These are phyloP conservation scores for Synodontis membranacea DNA, from an alignment of 2,113 vertebrate genomes.

Conservation along the genomic window DNA sequence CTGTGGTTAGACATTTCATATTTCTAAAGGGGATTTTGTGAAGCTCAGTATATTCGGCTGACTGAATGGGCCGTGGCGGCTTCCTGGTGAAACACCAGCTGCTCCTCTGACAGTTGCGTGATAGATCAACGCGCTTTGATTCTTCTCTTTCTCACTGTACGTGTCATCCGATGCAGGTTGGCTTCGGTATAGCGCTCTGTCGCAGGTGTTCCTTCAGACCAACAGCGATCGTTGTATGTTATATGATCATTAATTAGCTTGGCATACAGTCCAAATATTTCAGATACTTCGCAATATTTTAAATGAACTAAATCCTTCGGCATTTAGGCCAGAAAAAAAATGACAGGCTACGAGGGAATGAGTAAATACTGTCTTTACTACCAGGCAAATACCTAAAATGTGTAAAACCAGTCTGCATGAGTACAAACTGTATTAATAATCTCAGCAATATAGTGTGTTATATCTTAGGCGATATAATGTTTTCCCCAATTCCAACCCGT, in stretches of 20 bases:
- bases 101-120: constrained; percentile 46
- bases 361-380: no score
- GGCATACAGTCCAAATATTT: not conserved
- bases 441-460: no score
- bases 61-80: constrained; percentile 15
- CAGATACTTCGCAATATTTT: not conserved
- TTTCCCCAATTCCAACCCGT: no score
- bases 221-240: not conserved
- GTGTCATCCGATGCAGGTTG: not conserved
- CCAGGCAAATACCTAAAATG: no score
- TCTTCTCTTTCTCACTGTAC: constrained; percentile 18
- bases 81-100: constrained; percentile 35
- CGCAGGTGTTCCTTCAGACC: not conserved
- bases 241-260: not conserved
- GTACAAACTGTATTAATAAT: no score
- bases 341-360: no score
- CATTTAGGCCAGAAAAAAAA: no score
- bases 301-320: no score
- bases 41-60: constrained; percentile 11
- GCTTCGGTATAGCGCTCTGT: not conserved
- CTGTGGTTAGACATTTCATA: not conserved
- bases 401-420: no score
- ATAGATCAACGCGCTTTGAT: constrained; percentile 36
- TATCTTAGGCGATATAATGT: no score
- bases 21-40: constrained; percentile 8